A percentile compares a stretch with the other conserved stretches of the same genome.
Evolutionary conservation across 2,113 vertebrate species (phyloP).

Genomic region (Bubo blakistoni): DNA sequence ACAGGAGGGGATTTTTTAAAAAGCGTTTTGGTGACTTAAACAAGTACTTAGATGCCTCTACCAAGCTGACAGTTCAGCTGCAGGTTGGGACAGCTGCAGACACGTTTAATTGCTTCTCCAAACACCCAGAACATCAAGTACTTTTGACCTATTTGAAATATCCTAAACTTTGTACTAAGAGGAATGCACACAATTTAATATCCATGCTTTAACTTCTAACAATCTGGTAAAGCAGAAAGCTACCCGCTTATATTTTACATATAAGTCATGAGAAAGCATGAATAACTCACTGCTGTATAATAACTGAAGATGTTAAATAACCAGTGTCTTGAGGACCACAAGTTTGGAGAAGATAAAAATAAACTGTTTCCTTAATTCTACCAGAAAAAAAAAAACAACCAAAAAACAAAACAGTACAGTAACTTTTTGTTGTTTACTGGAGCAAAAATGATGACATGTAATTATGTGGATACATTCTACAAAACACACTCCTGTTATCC

Average conservation of each 20-base stretch:
- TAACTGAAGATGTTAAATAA: not conserved
- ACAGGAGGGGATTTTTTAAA: not conserved
- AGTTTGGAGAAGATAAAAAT: not conserved
- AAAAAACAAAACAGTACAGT: not conserved
- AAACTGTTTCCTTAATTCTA: not conserved
- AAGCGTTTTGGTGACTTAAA: not conserved
- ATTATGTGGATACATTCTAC: not conserved
- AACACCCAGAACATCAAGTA: not conserved
- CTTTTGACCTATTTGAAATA: constrained; percentile 20
- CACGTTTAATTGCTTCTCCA: not conserved
- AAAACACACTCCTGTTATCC: not conserved
- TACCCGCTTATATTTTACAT: not conserved
- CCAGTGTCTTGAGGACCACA: not conserved
- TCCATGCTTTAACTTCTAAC: not conserved
- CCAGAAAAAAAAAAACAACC: too few species aligned
- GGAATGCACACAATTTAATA: not conserved
- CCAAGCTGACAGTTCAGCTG: not conserved
- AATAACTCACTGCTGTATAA: not conserved
- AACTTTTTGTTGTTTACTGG: not conserved
- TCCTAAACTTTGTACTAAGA: not conserved
- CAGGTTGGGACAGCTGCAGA: constrained; percentile 29
- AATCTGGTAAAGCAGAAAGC: not conserved
- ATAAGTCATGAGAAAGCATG: not conserved
- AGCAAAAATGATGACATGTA: not conserved
- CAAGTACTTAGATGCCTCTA: not conserved